Evolutionary conservation across 2,797 vertebrate species (phyloP), one percentile per base, ranked within the genome.

Genomic region (Astyanax mexicanus): DNA sequence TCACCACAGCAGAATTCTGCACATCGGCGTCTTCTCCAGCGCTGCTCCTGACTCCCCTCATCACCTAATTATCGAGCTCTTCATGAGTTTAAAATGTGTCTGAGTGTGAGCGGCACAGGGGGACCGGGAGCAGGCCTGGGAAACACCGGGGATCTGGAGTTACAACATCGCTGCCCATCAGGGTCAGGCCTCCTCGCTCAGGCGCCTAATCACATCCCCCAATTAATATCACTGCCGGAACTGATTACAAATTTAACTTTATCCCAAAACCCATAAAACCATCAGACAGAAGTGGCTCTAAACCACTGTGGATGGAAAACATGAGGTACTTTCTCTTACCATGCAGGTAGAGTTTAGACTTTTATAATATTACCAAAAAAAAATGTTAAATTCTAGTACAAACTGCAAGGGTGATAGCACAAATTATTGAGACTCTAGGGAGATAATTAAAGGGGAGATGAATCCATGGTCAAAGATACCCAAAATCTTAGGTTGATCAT

Each of bases 21-120:
- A 54, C 21, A 11, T 54, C 54, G 51, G 54, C 54, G 51, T 54
- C 21, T 54, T 54, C 25, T 11, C 23, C 51, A 54, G 11, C 13
- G 21, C 51, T 27, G 23, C 23, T 27, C 51, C 23, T 54, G 51
- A 54, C 21, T 54, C 51, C 51, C 51, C 51, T 54, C 51, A 54
- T 54, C 51, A 54, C 51, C 51, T 54, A 52, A 52, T 52, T 52
- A 52, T 52, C 49, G 23, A 23, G 49, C 49, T 52, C 49, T 52
- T 52, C 49, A 54, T 54, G 51, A 54, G 23, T 8, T 54, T 54
- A 54, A 54, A 25, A 10, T 54, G 51, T 54, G 51, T 54, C 9
- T 27, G 49, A 10, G 21, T 23, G 44, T 47, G 21, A 25, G 51
- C 11, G 25, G 23, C 25, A 23, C 51, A 54, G 51, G 51, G 51